Percentiles rank a stretch among this genome's conserved stretches.
Evolutionary conservation across 2,113 vertebrate genomes (phyloP).

Genomic region (Campylomormyrus tamandua): DNA sequence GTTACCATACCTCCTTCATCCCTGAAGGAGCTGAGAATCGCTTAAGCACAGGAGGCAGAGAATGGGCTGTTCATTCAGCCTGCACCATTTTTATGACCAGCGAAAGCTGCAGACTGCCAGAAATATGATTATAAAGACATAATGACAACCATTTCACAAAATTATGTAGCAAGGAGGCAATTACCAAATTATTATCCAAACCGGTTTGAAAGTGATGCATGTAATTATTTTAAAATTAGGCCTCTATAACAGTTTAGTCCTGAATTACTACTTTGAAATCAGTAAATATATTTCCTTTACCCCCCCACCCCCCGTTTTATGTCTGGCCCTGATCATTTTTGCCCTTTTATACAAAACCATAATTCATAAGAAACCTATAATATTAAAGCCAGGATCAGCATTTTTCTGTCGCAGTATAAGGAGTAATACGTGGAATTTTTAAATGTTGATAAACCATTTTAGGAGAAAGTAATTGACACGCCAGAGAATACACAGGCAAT

Average conservation of each 20-base stretch:
- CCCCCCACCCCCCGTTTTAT: constrained; percentile 25
- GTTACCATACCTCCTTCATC: not conserved
- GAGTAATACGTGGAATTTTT: not conserved
- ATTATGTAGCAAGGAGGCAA: constrained; percentile 46
- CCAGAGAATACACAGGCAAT: not conserved
- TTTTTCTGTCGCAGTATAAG: not conserved
- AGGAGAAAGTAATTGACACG: not conserved
- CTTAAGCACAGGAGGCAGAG: not conserved
- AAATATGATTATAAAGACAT: constrained; percentile 44
- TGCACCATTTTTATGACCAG: constrained; percentile 20
- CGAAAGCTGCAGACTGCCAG: constrained; percentile 34
- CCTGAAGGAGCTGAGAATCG: not conserved
- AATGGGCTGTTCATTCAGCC: not conserved
- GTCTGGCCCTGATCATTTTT: constrained; percentile 36
- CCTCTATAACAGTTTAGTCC: constrained; percentile 38
- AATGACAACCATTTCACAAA: constrained; percentile 45
- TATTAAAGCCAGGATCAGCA: not conserved
- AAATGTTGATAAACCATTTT: not conserved
- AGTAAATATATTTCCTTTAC: constrained; percentile 44
- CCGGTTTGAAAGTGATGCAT: constrained; percentile 40
- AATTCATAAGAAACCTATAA: constrained; percentile 32
- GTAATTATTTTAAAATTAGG: constrained; percentile 47
- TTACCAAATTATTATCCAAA: constrained; percentile 46
- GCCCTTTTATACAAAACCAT: constrained; percentile 30
- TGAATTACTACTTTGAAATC: constrained; percentile 41